A percentile compares a stretch with the other conserved stretches of the same genome.
These are phyloP conservation scores for Polietes domitor DNA, from an alignment of 2,888 invertebrate species.

Conservation along the genomic window DNA sequence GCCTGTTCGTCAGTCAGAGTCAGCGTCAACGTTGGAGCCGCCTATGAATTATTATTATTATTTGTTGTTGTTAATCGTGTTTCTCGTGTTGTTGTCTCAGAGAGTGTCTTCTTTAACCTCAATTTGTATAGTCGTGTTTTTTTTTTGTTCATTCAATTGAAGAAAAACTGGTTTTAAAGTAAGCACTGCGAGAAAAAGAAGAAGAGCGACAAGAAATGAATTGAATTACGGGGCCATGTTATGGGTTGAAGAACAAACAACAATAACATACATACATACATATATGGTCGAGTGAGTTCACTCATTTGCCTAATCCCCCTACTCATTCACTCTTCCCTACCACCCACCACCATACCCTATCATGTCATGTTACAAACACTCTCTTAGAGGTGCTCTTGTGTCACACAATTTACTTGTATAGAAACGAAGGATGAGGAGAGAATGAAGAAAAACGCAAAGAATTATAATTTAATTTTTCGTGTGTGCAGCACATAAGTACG, in stretches of 20 bases:
- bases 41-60: neutral
- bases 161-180: constrained; percentile 22
- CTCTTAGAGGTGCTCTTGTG: constrained; percentile 15
- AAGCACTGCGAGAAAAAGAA: neutral
- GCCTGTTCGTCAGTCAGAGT: neutral
- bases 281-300: neutral
- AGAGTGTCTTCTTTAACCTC: constrained; percentile 33
- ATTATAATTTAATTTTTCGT: constrained; percentile 10
- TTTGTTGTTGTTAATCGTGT: constrained; percentile 14
- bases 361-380: neutral
- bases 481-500: neutral
- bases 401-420: neutral
- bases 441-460: neutral
- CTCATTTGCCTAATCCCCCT: neutral
- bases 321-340: neutral
- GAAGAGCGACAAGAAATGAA: neutral
- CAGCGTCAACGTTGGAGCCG: neutral
- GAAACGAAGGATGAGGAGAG: neutral
- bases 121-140: neutral
- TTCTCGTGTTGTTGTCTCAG: constrained; percentile 1
- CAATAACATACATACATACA: constrained; percentile 2
- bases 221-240: neutral
- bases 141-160: constrained; percentile 5
- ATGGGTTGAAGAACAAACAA: neutral
- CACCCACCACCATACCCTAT: neutral